A percentile compares a stretch with the other conserved stretches of the same genome.
Conservation (phyloP, 1,140 invertebrate species). For the Drosophila lowei region DNA sequence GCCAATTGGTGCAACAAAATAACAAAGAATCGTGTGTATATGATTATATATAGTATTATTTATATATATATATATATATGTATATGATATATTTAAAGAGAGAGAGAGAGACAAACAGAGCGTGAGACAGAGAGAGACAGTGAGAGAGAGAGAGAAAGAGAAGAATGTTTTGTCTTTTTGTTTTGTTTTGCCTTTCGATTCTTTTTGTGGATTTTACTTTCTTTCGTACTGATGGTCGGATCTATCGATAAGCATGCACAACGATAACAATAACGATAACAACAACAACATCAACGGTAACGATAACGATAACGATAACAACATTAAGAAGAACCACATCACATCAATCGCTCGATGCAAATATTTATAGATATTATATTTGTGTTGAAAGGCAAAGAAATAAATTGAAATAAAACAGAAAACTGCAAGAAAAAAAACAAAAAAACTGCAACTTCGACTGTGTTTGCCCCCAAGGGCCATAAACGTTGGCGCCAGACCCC, state of each 20-base stretch:
- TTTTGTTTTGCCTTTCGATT: constrained; percentile 21
- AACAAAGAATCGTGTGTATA: constrained; percentile 35
- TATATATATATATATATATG: neutral
- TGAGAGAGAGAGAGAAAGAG: neutral
- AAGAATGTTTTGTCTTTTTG: constrained; percentile 7
- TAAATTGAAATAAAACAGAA: neutral
- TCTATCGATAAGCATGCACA: constrained; percentile 70
- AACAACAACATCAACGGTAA: constrained; percentile 41
- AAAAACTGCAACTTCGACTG: constrained; percentile 8
- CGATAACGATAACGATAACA: constrained; percentile 39
- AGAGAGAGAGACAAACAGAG: neutral
- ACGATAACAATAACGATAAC: constrained; percentile 45
- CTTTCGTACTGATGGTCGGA: constrained; percentile 19
- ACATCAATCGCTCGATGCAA: constrained; percentile 23
- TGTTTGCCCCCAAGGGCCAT: constrained; percentile 42
- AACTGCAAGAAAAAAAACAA: constrained; percentile 10
- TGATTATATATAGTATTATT: neutral
- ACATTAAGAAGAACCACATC: constrained; percentile 15
- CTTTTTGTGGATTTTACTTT: constrained; percentile 8
- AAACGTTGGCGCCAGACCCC: constrained; percentile 66
- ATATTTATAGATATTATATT: constrained; percentile 35
- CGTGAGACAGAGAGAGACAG: too few species aligned
- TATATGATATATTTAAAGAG: constrained; percentile 9
- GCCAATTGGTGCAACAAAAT: constrained; percentile 55
- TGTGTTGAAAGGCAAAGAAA: constrained; percentile 6